Conservation (phyloP, 1,140 invertebrate genomes). For the Aleiodes sp. region DNA sequence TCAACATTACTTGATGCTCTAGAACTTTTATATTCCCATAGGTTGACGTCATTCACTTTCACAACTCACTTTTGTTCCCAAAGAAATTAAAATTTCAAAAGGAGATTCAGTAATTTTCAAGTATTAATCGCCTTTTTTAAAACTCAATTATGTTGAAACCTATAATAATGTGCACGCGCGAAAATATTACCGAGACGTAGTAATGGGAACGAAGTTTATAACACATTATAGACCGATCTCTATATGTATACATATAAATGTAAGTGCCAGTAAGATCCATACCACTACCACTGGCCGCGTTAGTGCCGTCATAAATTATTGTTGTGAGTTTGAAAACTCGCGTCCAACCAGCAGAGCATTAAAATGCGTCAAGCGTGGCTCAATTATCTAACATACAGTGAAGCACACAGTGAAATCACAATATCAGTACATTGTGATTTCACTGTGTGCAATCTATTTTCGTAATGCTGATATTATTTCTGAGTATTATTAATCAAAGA, state of each 20-base stretch:
- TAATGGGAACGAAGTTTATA: neutral
- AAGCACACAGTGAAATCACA: too few species aligned
- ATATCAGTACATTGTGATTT: too few species aligned
- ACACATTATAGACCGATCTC: too few species aligned
- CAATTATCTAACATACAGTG: constrained; percentile 7
- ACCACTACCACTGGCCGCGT: constrained; percentile 1
- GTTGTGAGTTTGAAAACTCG: constrained; percentile 5
- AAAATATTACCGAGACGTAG: neutral
- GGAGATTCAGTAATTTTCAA: neutral
- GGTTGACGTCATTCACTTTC: neutral
- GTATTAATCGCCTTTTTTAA: neutral
- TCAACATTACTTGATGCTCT: neutral
- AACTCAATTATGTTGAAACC: neutral
- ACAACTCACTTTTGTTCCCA: neutral
- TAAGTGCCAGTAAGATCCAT: constrained; percentile 16
- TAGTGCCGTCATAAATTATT: constrained; percentile 26
- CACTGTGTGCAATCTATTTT: too few species aligned
- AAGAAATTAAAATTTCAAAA: too few species aligned
- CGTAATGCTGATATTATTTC: too few species aligned
- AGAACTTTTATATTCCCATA: neutral
- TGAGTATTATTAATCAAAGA: too few species aligned
- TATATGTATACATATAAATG: neutral
- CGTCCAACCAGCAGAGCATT: constrained; percentile 11
- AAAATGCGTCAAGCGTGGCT: constrained; percentile 2
- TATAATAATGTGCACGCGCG: neutral